Conservation (phyloP, 2,888 invertebrate species). For the Petrolisthes manimaculis region DNA sequence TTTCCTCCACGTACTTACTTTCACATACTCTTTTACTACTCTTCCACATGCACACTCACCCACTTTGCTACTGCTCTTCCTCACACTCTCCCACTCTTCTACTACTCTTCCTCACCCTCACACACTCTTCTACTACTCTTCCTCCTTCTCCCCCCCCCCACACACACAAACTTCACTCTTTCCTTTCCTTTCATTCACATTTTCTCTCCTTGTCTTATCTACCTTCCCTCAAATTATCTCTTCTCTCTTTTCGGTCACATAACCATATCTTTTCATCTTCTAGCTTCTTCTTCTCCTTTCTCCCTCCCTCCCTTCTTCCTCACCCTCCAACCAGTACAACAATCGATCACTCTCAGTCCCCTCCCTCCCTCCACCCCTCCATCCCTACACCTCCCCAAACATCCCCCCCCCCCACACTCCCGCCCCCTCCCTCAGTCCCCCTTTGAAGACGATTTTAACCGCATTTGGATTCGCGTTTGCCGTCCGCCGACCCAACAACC, state of each 20-base stretch:
- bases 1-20: not conserved
- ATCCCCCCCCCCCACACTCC: not conserved
- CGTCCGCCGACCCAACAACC: constrained; percentile 24
- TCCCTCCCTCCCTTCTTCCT: not conserved
- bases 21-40: not conserved
- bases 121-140: not conserved
- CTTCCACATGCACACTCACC: not conserved
- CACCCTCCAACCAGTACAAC: not conserved
- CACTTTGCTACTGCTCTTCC: not conserved
- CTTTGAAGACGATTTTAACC: constrained; percentile 49
- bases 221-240: not conserved
- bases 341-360: not conserved
- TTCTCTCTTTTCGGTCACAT: not conserved
- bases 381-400: not conserved
- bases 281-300: no score
- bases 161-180: not conserved
- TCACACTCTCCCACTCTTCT: not conserved
- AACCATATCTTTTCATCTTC: not conserved
- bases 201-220: not conserved
- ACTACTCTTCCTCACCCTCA: not conserved
- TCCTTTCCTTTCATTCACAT: not conserved
- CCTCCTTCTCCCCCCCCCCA: not conserved
- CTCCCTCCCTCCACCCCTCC: not conserved
- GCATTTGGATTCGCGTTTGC: constrained; percentile 39
- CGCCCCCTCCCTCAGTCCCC: not conserved